Base-by-base conservation (phyloP, 2,113 vertebrate genomes). In the Engraulis encrasicolus region DNA sequence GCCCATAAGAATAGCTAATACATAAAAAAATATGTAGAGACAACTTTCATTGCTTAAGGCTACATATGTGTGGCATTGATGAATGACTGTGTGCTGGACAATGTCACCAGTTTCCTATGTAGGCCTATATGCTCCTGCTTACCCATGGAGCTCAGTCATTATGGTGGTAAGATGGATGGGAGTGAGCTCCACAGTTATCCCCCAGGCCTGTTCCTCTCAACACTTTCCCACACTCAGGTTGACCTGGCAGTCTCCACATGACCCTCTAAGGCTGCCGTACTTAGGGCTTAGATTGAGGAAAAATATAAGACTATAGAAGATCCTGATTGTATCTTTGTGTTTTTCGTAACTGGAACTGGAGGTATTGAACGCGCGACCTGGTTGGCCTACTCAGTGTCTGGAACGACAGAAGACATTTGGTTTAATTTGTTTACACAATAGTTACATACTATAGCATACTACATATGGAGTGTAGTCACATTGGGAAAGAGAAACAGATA, bases 161-260 rank as follows among this genome's bases (percentile, higher is more conserved):
- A 31, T 82, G 80, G 49, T 80, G 9, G 78, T 78, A 80, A 87
- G 87, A 89, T 89, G 86, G 86, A 88, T 91, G 85, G 52, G 61
- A 19, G 40, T 31, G n/a, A 31, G 52, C 54, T 54, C 81, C 4
- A 49, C 36, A 36, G 7, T 12, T n/a, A 50, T 31, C 82, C 94
- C 90, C 84, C 18, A 85, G 93, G 93, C 89, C 78, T 77, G 49
- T 85, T 38, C 40, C 50, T 52, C 48, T 94, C 94, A 93, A 87
- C 94, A 91, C 91, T 14, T 54, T 82, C 81, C 86, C 88, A 94
- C 93, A 87, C 85, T 45, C 66, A 36, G 66, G 66, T 27, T 74
- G 27, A 74, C 27, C 66, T 17, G 27, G 9, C 31, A 74, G 17
- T 31, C 23, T 71, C 1, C n/a, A 27, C 34, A 27, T 74, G 27